Conservation (phyloP, 2,888 invertebrate species). For the Chorisops tibialis region DNA sequence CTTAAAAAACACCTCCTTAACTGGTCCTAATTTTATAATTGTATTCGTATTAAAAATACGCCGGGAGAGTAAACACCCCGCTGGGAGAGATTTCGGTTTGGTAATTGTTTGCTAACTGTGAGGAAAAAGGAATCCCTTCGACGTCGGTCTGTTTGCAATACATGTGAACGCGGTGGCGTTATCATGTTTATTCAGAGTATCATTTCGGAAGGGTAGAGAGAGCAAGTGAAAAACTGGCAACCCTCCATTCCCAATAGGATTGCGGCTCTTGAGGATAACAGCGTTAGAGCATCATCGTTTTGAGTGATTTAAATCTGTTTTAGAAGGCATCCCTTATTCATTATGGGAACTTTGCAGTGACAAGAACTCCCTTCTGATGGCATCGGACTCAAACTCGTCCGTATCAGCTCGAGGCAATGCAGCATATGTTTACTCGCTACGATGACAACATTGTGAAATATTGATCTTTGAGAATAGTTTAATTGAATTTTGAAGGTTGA, state of each 20-base stretch:
- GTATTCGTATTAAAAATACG: conserved; percentile 15
- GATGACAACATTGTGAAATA: background rate
- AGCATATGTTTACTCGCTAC: conserved; percentile 8
- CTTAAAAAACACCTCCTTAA: conserved; percentile 14
- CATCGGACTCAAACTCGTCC: background rate
- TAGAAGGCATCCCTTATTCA: background rate
- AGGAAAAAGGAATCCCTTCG: background rate
- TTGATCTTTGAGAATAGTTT: no score
- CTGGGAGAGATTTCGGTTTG: conserved; percentile 18
- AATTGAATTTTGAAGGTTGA: no score
- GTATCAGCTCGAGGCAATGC: background rate
- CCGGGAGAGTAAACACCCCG: conserved; percentile 19
- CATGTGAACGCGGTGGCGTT: conserved; percentile 16
- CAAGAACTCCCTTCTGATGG: conserved; percentile 11
- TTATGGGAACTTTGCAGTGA: background rate
- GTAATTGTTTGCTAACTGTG: conserved; percentile 22
- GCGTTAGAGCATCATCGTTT: conserved; percentile 25
- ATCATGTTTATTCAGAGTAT: conserved; percentile 30
- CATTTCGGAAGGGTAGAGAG: conserved; percentile 8
- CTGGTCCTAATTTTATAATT: conserved; percentile 22
- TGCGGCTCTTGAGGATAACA: background rate
- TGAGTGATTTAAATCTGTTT: conserved; percentile 33
- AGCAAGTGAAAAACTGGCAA: background rate
- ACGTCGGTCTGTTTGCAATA: background rate
- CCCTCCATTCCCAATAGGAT: background rate